Base-by-base conservation (phyloP, 2,113 vertebrate genomes). In the Cheirogaleus medius region DNA sequence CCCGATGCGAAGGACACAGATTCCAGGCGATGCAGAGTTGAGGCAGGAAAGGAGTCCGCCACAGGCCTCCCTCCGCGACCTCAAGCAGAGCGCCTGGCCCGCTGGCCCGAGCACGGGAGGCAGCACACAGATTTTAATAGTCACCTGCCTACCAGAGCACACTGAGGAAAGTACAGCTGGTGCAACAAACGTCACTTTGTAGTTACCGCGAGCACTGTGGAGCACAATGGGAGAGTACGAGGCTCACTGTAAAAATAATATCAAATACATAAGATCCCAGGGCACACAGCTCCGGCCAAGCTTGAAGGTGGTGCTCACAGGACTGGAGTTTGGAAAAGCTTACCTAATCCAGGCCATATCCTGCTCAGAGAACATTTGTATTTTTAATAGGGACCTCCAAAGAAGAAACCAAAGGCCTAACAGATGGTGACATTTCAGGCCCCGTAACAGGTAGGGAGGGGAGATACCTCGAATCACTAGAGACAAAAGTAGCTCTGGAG, bases 91-190 rank as follows among this genome's bases (percentile, higher is more conserved):
- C 2, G 2, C 39, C 8, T 1, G 21, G 58, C 25, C 71, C 7
- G 29, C 0, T 0, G 49, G 39, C 7, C 64, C 27, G 63, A 49
- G 1, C 5, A 23, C 3, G 6, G 49, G 14, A 60, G 20, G 86
- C 12, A 11, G 64, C 23, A 25, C 32, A 9, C 52, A 7, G 23
- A 87, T 18, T 21, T 4, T 37, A 27, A 47, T 8, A 37, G 68
- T n/a, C 69, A 15, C 66, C 34, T 52, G 1, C 52, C 17, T 21
- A 58, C 9, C 23, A 29, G 13, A 71, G 34, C 54, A 47, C 87
- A 66, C 11, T n/a, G 5, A 1, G 56, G 44, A 56, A 37, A 7
- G 0, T 9, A 0, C 18, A 14, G 23, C 21, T 11, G 27, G 58
- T 56, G 29, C 47, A n/a, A 23, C 52, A 56, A 4, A 29, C 32